These are phyloP conservation scores for Felis chaus DNA, from an alignment of 2,113 vertebrate genomes.

Conservation along the genomic window DNA sequence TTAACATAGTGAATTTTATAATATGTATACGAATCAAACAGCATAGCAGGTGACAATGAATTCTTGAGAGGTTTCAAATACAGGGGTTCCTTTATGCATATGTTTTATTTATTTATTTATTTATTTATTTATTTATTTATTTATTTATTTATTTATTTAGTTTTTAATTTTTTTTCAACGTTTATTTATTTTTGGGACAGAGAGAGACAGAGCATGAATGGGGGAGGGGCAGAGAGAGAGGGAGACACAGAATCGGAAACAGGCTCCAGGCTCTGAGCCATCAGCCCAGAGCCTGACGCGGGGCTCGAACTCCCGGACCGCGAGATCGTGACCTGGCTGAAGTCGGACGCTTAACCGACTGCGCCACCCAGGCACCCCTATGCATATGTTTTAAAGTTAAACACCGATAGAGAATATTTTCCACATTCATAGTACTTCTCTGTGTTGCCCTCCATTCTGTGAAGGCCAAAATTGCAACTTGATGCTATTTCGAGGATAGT, in stretches of 20 bases:
- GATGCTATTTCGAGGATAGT: background rate
- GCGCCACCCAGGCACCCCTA: too few relatives aligned
- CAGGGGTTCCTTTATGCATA: background rate
- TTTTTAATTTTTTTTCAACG: too few relatives aligned
- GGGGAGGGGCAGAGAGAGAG: too few relatives aligned
- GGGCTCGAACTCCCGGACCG: too few relatives aligned
- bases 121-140: background rate
- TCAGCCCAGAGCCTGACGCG: too few relatives aligned
- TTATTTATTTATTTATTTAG: background rate
- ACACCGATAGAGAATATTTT: background rate
- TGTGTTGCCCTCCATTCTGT: background rate
- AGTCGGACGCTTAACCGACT: too few relatives aligned
- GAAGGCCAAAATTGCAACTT: background rate
- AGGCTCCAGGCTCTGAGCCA: too few relatives aligned
- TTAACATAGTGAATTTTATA: background rate
- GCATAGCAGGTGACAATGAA: background rate
- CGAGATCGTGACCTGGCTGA: too few relatives aligned
- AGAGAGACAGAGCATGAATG: too few relatives aligned
- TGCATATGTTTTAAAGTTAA: background rate
- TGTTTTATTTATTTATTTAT: background rate
- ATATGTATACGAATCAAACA: background rate
- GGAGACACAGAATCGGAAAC: too few relatives aligned
- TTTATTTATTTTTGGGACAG: too few relatives aligned
- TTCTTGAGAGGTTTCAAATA: background rate
- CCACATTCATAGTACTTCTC: background rate